Conservation (phyloP, 2,797 vertebrate genomes). For the Euthynnus affinis region DNA sequence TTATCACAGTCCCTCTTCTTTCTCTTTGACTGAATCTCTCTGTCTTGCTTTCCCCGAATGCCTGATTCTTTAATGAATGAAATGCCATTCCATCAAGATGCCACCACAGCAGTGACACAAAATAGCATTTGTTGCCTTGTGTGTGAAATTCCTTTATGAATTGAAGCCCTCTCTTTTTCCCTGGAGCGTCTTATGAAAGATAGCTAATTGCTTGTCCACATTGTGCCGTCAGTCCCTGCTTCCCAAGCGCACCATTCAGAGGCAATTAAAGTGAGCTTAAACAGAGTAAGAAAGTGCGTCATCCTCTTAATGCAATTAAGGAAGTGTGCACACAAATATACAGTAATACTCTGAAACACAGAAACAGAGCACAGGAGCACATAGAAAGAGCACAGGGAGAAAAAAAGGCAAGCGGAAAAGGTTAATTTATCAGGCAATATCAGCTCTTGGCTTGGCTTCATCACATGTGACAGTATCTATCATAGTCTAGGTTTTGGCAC, state of each 20-base stretch:
- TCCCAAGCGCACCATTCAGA: conserved; percentile 85
- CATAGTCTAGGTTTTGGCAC: conserved; percentile 10
- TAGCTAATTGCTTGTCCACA: conserved; percentile 85
- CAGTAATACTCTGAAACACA: conserved; percentile 72
- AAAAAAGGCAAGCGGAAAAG: conserved; percentile 59
- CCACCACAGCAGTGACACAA: conserved; percentile 75
- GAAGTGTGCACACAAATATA: conserved; percentile 81
- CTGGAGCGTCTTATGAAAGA: conserved; percentile 80
- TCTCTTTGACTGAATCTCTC: conserved; percentile 67
- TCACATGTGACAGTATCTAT: conserved; percentile 44
- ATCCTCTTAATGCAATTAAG: conserved; percentile 89
- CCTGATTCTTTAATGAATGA: conserved; percentile 81
- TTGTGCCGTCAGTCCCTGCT: conserved; percentile 78
- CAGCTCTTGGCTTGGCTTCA: conserved; percentile 49
- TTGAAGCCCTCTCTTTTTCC: conserved; percentile 70
- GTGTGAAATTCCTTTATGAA: conserved; percentile 82
- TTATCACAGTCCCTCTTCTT: conserved; percentile 52
- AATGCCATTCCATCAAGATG: conserved; percentile 82
- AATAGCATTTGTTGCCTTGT: conserved; percentile 81
- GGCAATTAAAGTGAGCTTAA: conserved; percentile 90
- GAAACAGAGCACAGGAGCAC: conserved; percentile 71
- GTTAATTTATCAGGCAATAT: conserved; percentile 63
- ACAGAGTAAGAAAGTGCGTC: conserved; percentile 89
- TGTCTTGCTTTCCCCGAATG: conserved; percentile 67
- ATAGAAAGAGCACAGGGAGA: conserved; percentile 37